A percentile compares a stretch with the other conserved stretches of the same genome.
Conservation (phyloP, 2,113 vertebrate species). For the Notothenia coriiceps region DNA sequence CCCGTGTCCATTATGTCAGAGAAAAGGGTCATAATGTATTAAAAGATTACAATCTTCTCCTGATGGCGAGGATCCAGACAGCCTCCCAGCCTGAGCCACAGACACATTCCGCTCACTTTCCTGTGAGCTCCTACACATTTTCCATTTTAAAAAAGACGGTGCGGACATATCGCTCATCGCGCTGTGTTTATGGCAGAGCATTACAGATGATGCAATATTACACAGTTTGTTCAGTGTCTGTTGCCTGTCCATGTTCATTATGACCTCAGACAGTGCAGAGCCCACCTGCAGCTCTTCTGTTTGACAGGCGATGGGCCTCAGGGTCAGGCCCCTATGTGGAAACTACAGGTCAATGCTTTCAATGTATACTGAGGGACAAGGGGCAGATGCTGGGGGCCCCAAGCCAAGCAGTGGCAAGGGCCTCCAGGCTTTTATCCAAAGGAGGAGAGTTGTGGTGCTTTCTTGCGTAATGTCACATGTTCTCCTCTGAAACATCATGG, state of each 20-base stretch:
- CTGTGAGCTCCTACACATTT: constrained; percentile 32
- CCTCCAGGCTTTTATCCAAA: constrained; percentile 6
- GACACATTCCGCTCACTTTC: background rate
- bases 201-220: constrained; percentile 28
- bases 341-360: constrained; percentile 21
- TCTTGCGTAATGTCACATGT: too few species aligned
- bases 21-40: constrained; percentile 6
- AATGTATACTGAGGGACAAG: constrained; percentile 10
- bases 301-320: background rate
- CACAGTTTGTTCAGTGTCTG: constrained; percentile 5
- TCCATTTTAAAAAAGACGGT: constrained; percentile 36
- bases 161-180: background rate
- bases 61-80: constrained; percentile 2
- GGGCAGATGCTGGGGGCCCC: background rate
- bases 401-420: constrained; percentile 24
- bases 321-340: background rate
- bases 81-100: background rate
- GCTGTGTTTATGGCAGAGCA: constrained; percentile 19
- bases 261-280: background rate
- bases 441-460: background rate
- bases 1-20: constrained; percentile 7
- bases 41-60: constrained; percentile 23
- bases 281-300: background rate
- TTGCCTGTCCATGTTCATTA: background rate
- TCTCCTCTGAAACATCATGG: too few species aligned